Evolutionary conservation across 2,888 invertebrate species (phyloP), one percentile per base, ranked within the genome.

Genomic region (Eucera pruinosa): DNA sequence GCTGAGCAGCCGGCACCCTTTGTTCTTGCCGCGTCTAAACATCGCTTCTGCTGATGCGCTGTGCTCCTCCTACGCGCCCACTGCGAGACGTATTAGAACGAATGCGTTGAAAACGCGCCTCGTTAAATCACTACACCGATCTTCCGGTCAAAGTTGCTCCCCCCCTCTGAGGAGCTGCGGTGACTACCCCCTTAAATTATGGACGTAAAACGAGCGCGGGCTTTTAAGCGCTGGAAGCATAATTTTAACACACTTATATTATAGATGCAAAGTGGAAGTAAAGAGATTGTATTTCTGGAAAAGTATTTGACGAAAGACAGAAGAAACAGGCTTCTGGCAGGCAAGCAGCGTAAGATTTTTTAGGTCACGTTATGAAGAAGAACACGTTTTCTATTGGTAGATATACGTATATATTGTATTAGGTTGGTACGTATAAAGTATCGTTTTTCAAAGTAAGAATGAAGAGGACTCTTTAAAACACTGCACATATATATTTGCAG

Each of bases 31-130:
- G 45, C 69, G 68, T 61, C 62, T 69, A 75, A 75, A 78, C 79
- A 75, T 54, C 61, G 48, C 60, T 58, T 18, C 58, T 39, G 55
- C 54, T 45, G 78, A 62, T 52, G 39, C 52, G 27, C 30, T 27
- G n/a, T n/a, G 39, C 50, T 55, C 65, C 71, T 68, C 76, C 71
- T 78, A 71, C 54, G 61, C 69, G 71, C 20, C 64, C 64, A 67
- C 68, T 62, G 58, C 47, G 64, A 86, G 78, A 86, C 80, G 76
- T 82, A 83, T 83, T 78, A 71, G 78, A 52, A 80, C 85, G 83
- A 88, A 87, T 84, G 84, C 85, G 87, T 88, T 76, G 80, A 84
- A 57, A 85, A 88, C 82, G 80, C 79, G 64, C 66, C 66, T 79
- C 77, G 77, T 80, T 87, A 87, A 87, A 88, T 88, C 86, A 83